These are phyloP conservation scores for Alethe diademata DNA, from an alignment of 2,113 vertebrate species.

Conservation along the genomic window DNA sequence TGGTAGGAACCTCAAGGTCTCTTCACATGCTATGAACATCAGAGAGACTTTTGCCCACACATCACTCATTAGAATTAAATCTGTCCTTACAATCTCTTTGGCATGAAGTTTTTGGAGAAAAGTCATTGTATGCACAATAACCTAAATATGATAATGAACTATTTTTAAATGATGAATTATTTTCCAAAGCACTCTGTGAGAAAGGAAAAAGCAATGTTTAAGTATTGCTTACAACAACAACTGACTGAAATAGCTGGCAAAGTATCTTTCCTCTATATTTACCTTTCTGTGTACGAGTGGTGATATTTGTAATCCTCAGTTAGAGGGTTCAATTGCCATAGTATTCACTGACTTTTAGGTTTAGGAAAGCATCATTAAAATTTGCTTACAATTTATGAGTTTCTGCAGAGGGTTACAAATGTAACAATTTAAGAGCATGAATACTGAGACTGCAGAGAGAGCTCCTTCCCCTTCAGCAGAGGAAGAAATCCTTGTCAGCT, in stretches of 20 bases:
- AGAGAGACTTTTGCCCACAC: neutral
- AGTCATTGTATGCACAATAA: neutral
- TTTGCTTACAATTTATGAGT: neutral
- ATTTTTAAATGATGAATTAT: neutral
- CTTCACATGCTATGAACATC: neutral
- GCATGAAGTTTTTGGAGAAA: neutral
- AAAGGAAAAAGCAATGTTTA: neutral
- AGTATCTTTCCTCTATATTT: neutral
- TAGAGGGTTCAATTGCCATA: neutral
- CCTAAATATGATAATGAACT: neutral
- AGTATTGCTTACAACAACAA: neutral
- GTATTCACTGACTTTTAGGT: neutral
- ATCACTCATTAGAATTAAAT: neutral
- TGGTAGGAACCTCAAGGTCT: neutral
- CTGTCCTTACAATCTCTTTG: neutral
- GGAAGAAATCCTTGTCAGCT: neutral
- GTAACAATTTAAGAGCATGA: neutral
- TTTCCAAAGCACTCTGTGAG: neutral
- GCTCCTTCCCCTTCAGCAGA: neutral
- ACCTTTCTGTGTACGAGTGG: neutral
- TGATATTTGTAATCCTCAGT: neutral
- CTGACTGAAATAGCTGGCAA: neutral
- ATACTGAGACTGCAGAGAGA: neutral
- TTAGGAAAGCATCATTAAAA: neutral
- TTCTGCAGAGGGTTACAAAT: neutral